These are phyloP conservation scores for Ginglymostoma cirratum DNA, from an alignment of 2,113 vertebrate genomes.

Conservation along the genomic window DNA sequence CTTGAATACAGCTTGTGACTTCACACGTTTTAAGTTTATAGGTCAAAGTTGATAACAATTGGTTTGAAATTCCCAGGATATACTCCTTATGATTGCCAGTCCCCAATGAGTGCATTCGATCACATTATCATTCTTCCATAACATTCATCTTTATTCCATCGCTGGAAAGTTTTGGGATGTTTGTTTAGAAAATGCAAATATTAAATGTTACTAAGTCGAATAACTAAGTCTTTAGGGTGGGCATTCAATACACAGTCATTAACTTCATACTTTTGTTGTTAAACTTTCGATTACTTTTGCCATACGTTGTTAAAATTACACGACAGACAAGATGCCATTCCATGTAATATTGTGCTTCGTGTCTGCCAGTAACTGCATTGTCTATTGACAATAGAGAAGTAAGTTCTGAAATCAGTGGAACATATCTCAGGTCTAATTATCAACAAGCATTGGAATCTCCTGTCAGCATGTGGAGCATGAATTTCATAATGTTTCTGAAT, in stretches of 20 bases:
- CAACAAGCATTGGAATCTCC: not conserved
- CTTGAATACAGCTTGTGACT: not conserved
- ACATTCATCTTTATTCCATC: not conserved
- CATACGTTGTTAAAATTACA: not conserved
- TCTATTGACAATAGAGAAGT: not conserved
- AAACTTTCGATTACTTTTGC: not conserved
- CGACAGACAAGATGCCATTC: not conserved
- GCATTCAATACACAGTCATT: not conserved
- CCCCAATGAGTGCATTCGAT: not conserved
- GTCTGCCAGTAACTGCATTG: not conserved
- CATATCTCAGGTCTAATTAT: not conserved
- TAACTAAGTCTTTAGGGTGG: not conserved
- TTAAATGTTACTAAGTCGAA: not conserved
- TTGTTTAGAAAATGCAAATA: not conserved
- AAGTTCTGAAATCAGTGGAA: not conserved
- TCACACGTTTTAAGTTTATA: not conserved
- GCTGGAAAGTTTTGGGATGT: not conserved
- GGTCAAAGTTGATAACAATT: not conserved
- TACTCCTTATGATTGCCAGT: not conserved
- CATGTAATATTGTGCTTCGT: not conserved
- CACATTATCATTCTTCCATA: not conserved
- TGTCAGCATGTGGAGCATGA: not conserved
- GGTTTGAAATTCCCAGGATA: not conserved
- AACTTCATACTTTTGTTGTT: not conserved
- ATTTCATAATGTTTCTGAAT: not conserved